phyloP scores from a whole-genome alignment of 2,797 vertebrate genomes.

The Rhinophrynus dorsalis region DNA sequence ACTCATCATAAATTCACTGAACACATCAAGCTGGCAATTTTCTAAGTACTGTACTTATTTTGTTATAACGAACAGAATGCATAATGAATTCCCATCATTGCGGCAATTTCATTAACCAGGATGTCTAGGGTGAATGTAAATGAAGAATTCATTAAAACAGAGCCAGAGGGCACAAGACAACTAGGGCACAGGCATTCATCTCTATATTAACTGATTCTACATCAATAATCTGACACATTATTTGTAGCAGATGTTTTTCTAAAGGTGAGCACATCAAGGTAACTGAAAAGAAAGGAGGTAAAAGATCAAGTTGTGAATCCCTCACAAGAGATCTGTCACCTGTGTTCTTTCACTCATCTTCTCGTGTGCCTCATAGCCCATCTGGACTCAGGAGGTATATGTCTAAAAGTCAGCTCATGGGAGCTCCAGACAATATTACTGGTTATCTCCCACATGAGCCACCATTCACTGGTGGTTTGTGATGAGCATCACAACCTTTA shows the following conservation, averaged over 20 bases:
- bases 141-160: constrained; percentile 31
- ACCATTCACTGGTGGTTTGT: too few species aligned
- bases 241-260: constrained; percentile 25
- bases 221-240: constrained; percentile 25
- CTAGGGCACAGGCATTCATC: constrained; percentile 22
- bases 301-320: not conserved
- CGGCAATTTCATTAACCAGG: constrained; percentile 29
- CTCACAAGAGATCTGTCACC: too few species aligned
- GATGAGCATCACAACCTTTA: too few species aligned
- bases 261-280: constrained; percentile 11
- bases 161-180: constrained; percentile 25
- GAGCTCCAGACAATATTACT: too few species aligned
- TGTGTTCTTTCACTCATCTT: too few species aligned
- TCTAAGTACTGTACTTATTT: constrained; percentile 22
- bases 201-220: constrained; percentile 19
- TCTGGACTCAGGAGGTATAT: too few species aligned
- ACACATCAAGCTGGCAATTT: not conserved
- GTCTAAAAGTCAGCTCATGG: too few species aligned
- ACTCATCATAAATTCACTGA: not conserved
- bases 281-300: constrained; percentile 11
- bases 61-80: not conserved
- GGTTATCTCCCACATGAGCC: too few species aligned
- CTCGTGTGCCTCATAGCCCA: too few species aligned
- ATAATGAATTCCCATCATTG: constrained; percentile 25
- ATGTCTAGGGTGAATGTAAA: constrained; percentile 17